These are phyloP conservation scores for Octomys mimax DNA, from an alignment of 2,797 vertebrate species.

Conservation along the genomic window DNA sequence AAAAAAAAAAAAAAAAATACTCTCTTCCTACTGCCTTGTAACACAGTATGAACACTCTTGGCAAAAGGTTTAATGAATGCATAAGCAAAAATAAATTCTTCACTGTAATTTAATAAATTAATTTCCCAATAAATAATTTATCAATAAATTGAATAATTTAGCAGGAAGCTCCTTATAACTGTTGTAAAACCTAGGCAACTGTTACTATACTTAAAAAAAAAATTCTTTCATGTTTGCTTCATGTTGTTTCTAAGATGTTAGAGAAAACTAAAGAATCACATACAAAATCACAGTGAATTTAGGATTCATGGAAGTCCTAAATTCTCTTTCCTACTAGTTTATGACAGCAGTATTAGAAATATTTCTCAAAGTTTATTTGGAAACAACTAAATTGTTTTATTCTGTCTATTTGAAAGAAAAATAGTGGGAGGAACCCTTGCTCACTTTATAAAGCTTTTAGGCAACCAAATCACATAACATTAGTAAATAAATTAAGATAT, in stretches of 20 bases:
- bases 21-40: background rate
- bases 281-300: background rate
- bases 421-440: background rate
- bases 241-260: background rate
- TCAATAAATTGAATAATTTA: background rate
- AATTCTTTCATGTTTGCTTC: background rate
- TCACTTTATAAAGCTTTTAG: background rate
- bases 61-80: background rate
- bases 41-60: background rate
- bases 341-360: background rate
- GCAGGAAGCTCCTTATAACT: background rate
- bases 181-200: background rate
- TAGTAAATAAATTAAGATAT: background rate
- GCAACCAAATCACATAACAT: conserved; percentile 4
- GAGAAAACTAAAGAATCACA: conserved; percentile 17
- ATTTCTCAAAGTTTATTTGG: background rate
- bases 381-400: conserved; percentile 22
- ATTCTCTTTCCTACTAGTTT: background rate
- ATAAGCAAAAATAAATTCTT: conserved; percentile 39
- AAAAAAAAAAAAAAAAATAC: no score
- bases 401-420: conserved; percentile 12
- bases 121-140: background rate
- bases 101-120: background rate
- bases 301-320: background rate
- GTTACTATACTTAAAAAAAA: background rate